phyloP scores from a whole-genome alignment of 2,797 vertebrate genomes.

The Neosalanx taihuensis region DNA sequence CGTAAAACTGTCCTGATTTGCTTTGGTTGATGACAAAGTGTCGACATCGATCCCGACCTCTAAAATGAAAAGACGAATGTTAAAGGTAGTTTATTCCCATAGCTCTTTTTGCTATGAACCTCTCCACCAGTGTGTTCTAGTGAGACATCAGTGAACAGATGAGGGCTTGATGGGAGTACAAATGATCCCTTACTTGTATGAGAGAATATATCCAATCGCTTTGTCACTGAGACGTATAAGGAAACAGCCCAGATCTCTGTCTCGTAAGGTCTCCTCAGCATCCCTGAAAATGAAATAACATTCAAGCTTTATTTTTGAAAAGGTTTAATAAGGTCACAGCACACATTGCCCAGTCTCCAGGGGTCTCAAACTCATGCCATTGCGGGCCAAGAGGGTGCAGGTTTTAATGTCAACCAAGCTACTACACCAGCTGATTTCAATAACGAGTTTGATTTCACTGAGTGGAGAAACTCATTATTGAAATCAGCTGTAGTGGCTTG shows the following conservation, averaged over 20 bases:
- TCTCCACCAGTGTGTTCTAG: no score
- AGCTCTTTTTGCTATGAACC: neutral
- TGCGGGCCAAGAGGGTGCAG: no score
- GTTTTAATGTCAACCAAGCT: no score
- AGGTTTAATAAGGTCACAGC: no score
- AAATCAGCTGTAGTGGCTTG: no score
- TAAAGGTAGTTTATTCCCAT: neutral
- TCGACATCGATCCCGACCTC: conserved; percentile 81
- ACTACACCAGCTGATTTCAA: no score
- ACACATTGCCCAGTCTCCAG: no score
- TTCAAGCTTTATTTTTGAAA: neutral
- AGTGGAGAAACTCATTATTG: no score
- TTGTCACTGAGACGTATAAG: conserved; percentile 85
- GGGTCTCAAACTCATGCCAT: no score
- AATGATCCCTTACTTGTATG: conserved; percentile 79
- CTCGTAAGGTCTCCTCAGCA: conserved; percentile 78
- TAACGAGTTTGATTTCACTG: no score
- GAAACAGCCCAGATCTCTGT: conserved; percentile 78
- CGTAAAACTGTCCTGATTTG: conserved; percentile 68
- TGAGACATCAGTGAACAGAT: no score
- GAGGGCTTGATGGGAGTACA: neutral
- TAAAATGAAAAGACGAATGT: conserved; percentile 50
- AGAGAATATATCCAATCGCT: conserved; percentile 83
- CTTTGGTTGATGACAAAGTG: conserved; percentile 84
- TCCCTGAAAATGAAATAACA: conserved; percentile 65